These are phyloP conservation scores for Ptychochromis oligacanthus DNA, from an alignment of 2,113 vertebrate species.

Conservation along the genomic window DNA sequence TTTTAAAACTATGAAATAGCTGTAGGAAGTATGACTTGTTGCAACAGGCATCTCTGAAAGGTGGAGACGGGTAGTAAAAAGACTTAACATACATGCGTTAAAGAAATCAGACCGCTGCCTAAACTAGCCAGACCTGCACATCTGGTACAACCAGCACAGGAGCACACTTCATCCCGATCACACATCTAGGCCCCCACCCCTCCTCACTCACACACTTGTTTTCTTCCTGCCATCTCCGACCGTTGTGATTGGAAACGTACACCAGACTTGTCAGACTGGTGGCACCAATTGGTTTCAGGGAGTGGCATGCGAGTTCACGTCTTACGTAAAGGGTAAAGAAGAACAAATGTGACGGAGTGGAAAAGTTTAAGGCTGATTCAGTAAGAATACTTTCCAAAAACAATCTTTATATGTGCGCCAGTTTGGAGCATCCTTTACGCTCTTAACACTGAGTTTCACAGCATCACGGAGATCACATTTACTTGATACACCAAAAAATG, in stretches of 20 bases:
- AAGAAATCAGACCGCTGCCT: constrained; percentile 13
- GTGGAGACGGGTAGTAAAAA: background rate
- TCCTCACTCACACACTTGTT: background rate
- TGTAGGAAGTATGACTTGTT: background rate
- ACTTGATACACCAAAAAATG: background rate
- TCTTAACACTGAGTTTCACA: background rate
- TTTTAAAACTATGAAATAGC: background rate
- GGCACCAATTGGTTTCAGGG: constrained; percentile 64
- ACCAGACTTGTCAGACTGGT: constrained; percentile 55
- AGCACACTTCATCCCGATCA: background rate
- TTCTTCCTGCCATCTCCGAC: background rate
- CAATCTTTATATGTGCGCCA: background rate
- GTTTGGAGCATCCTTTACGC: background rate
- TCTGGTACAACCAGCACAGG: constrained; percentile 68
- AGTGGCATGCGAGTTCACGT: constrained; percentile 45
- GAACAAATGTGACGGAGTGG: background rate
- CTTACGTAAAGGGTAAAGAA: background rate
- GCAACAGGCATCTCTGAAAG: constrained; percentile 28
- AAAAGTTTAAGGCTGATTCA: background rate
- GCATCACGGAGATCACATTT: background rate
- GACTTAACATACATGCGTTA: background rate
- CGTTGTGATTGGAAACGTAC: background rate
- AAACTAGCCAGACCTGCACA: constrained; percentile 61
- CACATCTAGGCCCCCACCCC: background rate
- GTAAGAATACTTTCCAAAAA: background rate